A percentile compares a stretch with the other conserved stretches of the same genome.
These are phyloP conservation scores for Megalops atlanticus DNA, from an alignment of 2,113 vertebrate species.

Conservation along the genomic window DNA sequence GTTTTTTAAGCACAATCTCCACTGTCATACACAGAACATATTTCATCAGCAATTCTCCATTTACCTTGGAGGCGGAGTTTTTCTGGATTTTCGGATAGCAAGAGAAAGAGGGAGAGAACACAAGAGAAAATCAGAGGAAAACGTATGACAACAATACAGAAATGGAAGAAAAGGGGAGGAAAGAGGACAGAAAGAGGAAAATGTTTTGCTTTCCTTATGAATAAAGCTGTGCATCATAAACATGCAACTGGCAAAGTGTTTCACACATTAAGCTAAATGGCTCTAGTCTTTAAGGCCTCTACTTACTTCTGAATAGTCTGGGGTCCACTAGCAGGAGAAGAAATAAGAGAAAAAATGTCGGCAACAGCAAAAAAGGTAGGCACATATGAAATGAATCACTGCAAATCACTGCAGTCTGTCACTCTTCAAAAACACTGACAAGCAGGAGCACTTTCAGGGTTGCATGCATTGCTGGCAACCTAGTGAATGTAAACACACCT, in stretches of 20 bases:
- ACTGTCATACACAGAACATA: too few species aligned
- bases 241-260: too few species aligned
- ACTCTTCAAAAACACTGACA: background rate
- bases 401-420: background rate
- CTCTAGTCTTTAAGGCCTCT: background rate
- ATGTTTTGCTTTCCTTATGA: too few species aligned
- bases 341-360: conserved; percentile 17
- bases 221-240: too few species aligned
- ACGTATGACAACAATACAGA: background rate
- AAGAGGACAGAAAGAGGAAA: background rate
- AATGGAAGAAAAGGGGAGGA: background rate
- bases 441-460: background rate
- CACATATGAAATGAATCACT: background rate
- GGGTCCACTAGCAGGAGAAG: conserved; percentile 56
- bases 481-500: too few species aligned
- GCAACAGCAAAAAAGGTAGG: background rate
- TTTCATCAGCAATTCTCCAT: too few species aligned
- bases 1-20: too few species aligned
- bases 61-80: conserved; percentile 81
- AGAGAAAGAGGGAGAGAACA: background rate
- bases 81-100: conserved; percentile 52
- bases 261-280: background rate
- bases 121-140: conserved; percentile 21
- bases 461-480: background rate
- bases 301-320: conserved; percentile 69